These are phyloP conservation scores for Clusia tigrina DNA, from an alignment of 2,888 invertebrate genomes.

Conservation along the genomic window DNA sequence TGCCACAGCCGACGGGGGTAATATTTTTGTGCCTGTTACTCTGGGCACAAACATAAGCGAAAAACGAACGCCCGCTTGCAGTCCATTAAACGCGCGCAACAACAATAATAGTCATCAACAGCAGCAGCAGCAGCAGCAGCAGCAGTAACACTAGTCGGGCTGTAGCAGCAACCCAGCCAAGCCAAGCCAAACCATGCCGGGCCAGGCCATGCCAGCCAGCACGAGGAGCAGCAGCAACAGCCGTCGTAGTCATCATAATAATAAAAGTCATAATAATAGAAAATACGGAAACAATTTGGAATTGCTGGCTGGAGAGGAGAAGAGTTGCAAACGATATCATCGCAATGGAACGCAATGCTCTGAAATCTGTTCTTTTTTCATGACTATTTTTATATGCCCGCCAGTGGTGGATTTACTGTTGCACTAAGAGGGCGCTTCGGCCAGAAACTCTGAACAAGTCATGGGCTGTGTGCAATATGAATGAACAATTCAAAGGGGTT, in stretches of 20 bases:
- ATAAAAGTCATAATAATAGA: constrained; percentile 57
- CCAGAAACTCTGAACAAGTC: too few relatives aligned
- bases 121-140: constrained; percentile 18
- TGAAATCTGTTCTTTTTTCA: constrained; percentile 5
- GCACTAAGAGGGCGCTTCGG: too few relatives aligned
- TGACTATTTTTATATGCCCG: background rate
- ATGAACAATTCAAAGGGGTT: too few relatives aligned
- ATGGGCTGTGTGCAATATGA: too few relatives aligned
- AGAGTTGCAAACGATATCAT: constrained; percentile 9
- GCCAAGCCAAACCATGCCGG: background rate
- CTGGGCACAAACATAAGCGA: constrained; percentile 9
- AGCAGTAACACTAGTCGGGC: constrained; percentile 12
- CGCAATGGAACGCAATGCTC: constrained; percentile 1
- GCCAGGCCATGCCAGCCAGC: too few relatives aligned
- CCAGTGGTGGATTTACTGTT: too few relatives aligned
- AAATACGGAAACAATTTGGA: constrained; percentile 39
- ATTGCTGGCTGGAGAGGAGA: background rate
- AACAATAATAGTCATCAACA: constrained; percentile 7
- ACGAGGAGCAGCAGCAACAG: constrained; percentile 7
- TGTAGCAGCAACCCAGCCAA: constrained; percentile 22
- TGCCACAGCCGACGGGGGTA: constrained; percentile 15
- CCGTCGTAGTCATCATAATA: constrained; percentile 37
- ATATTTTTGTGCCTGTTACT: background rate
- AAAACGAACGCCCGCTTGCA: constrained; percentile 22
- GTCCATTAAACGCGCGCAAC: constrained; percentile 24